A percentile compares a stretch with the other conserved stretches of the same genome.
phyloP scores from a whole-genome alignment of 2,797 vertebrate species.

The Pangasius mekongensis region DNA sequence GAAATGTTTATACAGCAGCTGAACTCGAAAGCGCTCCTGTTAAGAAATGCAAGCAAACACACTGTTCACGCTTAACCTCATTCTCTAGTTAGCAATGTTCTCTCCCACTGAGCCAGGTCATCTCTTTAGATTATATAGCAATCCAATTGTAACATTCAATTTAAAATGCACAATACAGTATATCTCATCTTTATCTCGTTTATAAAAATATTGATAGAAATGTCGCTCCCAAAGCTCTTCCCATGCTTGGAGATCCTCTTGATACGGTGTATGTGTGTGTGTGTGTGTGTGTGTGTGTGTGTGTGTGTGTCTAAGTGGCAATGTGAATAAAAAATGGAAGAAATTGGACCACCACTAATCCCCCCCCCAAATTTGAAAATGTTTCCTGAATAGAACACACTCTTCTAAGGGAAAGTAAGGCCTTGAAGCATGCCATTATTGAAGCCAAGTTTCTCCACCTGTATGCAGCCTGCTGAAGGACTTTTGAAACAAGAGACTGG shows the following conservation, averaged over 20 bases:
- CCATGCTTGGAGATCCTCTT: not conserved
- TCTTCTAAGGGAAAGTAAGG: not conserved
- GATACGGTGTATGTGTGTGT: not conserved
- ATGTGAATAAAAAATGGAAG: not conserved
- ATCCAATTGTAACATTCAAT: not conserved
- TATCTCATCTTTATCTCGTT: not conserved
- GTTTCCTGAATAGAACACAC: slow-evolving; percentile 14
- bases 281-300: not conserved
- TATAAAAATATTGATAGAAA: not conserved
- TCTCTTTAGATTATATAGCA: not conserved
- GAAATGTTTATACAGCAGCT: slow-evolving; percentile 51
- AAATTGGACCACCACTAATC: not conserved
- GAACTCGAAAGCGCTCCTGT: slow-evolving; percentile 26
- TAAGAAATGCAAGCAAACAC: slow-evolving; percentile 31
- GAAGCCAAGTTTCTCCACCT: slow-evolving; percentile 36
- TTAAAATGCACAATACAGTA: not conserved
- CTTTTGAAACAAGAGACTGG: slow-evolving; percentile 62
- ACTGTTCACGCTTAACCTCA: slow-evolving; percentile 20
- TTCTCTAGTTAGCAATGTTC: not conserved
- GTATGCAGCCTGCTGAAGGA: slow-evolving; percentile 53
- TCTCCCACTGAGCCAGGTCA: not conserved
- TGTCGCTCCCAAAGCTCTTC: not conserved
- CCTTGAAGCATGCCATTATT: not conserved
- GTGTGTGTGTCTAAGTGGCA: not conserved
- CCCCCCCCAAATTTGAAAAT: not conserved